Evolutionary conservation across 2,797 vertebrate genomes (phyloP).

Genomic region (Danio kyathit): DNA sequence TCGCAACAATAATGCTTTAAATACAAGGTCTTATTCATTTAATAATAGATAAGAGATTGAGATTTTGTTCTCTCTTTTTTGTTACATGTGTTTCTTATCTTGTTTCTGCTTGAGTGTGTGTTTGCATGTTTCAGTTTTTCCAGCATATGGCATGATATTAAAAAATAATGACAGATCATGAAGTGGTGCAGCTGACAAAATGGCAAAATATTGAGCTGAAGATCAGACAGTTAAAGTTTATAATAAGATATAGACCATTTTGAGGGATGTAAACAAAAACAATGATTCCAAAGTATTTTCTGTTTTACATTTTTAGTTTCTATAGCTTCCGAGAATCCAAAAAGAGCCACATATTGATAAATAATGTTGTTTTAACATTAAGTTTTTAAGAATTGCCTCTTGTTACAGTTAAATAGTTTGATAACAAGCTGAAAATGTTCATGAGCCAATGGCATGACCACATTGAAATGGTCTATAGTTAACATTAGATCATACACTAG

Average conservation of each 20-base stretch:
- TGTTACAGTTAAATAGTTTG: too few relatives aligned
- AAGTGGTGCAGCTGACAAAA: neutral
- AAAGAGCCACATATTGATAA: too few relatives aligned
- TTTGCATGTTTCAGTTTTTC: slow-evolving; percentile 11
- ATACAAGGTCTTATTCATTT: neutral
- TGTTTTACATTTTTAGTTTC: too few relatives aligned
- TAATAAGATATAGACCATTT: neutral
- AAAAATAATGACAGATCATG: slow-evolving; percentile 25
- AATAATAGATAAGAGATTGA: neutral
- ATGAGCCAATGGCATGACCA: too few relatives aligned
- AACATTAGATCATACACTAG: neutral
- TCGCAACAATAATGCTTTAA: neutral
- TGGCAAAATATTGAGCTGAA: neutral
- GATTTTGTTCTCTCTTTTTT: neutral
- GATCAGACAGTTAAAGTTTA: neutral
- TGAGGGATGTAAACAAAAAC: too few relatives aligned
- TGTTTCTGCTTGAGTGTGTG: neutral
- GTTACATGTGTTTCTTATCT: neutral
- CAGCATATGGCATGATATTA: slow-evolving; percentile 37
- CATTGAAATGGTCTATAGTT: neutral
- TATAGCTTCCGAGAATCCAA: too few relatives aligned
- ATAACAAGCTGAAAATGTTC: too few relatives aligned
- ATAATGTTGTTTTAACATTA: too few relatives aligned
- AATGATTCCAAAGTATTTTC: too few relatives aligned
- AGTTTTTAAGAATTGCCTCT: too few relatives aligned